These are phyloP conservation scores for Turdus rufiventris DNA, from an alignment of 2,113 vertebrate genomes.

Conservation along the genomic window DNA sequence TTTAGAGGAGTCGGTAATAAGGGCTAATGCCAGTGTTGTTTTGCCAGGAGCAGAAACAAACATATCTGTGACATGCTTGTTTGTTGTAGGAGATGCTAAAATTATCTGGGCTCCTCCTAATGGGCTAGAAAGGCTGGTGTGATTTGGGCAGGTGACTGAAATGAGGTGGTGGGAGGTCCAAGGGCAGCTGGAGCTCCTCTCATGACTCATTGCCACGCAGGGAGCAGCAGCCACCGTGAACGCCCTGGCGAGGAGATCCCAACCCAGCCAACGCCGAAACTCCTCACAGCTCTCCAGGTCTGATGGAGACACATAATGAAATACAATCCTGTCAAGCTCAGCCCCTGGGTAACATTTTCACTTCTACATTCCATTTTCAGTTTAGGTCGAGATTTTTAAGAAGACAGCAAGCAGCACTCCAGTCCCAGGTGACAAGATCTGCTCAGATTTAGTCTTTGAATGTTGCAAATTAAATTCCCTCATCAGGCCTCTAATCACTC, in stretches of 20 bases:
- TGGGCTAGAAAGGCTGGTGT: not conserved
- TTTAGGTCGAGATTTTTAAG: slow-evolving; percentile 83
- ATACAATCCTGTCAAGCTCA: slow-evolving; percentile 68
- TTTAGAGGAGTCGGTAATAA: not conserved
- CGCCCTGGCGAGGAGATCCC: slow-evolving; percentile 26
- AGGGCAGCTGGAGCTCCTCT: not conserved
- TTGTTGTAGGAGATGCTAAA: slow-evolving; percentile 12
- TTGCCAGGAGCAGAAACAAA: slow-evolving; percentile 34
- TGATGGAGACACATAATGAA: slow-evolving; percentile 75
- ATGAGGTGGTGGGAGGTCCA: not conserved
- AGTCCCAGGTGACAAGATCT: slow-evolving; percentile 89
- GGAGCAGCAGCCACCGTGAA: not conserved
- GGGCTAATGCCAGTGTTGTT: not conserved
- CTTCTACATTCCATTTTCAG: slow-evolving; percentile 80
- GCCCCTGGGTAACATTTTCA: slow-evolving; percentile 81
- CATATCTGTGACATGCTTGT: not conserved
- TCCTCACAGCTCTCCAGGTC: slow-evolving; percentile 57
- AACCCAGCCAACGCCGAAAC: not conserved
- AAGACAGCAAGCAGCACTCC: slow-evolving; percentile 84
- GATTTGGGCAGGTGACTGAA: not conserved
- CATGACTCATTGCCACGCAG: not conserved
- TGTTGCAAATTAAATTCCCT: slow-evolving; percentile 99
- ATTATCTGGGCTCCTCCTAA: slow-evolving; percentile 22
- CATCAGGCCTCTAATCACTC: slow-evolving; percentile 98
- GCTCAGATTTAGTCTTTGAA: slow-evolving; percentile 97